Evolutionary conservation across 2,113 vertebrate genomes (phyloP).

Genomic region (Sphyrna mokarran): DNA sequence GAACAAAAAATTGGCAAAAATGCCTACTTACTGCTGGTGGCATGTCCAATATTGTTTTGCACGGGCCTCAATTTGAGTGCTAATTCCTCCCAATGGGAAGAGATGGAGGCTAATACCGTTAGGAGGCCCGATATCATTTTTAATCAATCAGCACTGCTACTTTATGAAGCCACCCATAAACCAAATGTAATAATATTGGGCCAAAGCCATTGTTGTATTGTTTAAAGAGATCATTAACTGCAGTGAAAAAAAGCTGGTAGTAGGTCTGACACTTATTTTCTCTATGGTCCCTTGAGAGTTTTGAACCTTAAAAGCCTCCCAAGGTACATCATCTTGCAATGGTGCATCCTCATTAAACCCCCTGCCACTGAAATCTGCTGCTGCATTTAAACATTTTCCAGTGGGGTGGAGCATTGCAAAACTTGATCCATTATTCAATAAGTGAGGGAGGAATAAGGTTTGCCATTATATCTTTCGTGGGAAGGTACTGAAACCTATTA

Average conservation of each 20-base stretch:
- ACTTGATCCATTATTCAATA: neutral
- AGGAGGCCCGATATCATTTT: neutral
- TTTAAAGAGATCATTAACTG: neutral
- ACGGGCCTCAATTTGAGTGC: neutral
- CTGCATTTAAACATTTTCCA: neutral
- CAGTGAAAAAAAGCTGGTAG: neutral
- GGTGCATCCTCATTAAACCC: neutral
- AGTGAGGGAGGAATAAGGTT: neutral
- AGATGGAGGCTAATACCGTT: neutral
- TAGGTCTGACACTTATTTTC: neutral
- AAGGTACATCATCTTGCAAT: neutral
- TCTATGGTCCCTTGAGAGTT: neutral
- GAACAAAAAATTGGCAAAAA: neutral
- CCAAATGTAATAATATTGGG: neutral
- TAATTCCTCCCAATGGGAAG: neutral
- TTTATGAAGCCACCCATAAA: neutral
- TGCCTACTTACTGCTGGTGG: neutral
- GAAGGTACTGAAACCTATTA: neutral
- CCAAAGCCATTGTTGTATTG: neutral
- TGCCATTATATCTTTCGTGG: neutral
- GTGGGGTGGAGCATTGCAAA: neutral
- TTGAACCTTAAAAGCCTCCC: neutral
- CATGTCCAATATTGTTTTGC: neutral
- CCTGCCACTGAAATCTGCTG: neutral
- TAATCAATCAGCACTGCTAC: neutral